phyloP scores from a whole-genome alignment of 2,113 vertebrate genomes.

The Nanorana parkeri region DNA sequence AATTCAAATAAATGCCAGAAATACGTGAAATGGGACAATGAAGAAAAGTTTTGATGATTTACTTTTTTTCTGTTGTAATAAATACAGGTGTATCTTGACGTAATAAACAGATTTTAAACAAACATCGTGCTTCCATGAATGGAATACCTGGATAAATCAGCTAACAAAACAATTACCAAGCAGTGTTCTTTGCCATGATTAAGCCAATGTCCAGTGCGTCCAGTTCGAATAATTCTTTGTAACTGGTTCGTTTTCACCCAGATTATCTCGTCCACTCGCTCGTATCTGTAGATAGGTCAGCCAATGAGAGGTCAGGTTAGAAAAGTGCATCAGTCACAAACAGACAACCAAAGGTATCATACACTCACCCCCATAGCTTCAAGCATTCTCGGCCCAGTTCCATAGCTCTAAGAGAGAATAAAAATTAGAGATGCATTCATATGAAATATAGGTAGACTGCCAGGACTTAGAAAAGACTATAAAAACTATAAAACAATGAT shows the following conservation, averaged over 20 bases:
- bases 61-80: too few relatives aligned
- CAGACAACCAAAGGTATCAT: background rate
- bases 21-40: too few relatives aligned
- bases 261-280: conserved; percentile 91
- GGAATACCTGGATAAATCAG: background rate
- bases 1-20: too few relatives aligned
- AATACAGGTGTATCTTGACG: too few relatives aligned
- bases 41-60: too few relatives aligned
- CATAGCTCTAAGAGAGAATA: conserved; percentile 81
- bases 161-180: conserved; percentile 71
- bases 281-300: conserved; percentile 72
- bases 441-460: too few relatives aligned
- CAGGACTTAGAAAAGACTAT: too few relatives aligned
- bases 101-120: too few relatives aligned
- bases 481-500: too few relatives aligned
- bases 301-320: background rate
- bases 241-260: conserved; percentile 96
- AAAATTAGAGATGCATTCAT: conserved; percentile 1
- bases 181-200: conserved; percentile 95
- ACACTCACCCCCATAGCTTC: conserved; percentile 88
- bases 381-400: conserved; percentile 91
- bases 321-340: background rate
- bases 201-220: conserved; percentile 89
- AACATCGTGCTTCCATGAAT: background rate
- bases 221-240: conserved; percentile 91